These are phyloP conservation scores for Acridotheres tristis DNA, from an alignment of 2,797 vertebrate genomes.

Conservation along the genomic window DNA sequence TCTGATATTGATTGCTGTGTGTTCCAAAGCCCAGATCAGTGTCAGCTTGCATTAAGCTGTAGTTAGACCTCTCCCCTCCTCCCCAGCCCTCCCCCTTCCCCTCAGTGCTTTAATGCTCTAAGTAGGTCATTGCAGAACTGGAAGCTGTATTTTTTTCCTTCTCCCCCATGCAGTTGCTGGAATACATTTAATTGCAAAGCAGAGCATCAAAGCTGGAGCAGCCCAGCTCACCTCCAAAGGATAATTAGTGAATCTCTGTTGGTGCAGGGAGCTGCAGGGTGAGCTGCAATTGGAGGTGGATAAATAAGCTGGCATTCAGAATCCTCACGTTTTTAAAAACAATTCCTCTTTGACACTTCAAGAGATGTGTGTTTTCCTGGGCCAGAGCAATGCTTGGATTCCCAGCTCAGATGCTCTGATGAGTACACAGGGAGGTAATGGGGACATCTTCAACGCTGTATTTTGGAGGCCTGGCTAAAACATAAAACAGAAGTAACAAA, in stretches of 20 bases:
- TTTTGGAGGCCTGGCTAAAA: background rate
- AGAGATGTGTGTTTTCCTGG: background rate
- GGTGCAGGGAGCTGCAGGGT: background rate
- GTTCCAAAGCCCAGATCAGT: conserved; percentile 18
- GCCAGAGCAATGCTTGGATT: background rate
- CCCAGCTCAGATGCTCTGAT: background rate
- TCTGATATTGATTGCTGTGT: conserved; percentile 25
- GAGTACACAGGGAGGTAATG: too few species aligned
- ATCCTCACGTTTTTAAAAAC: background rate
- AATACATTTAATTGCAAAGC: conserved; percentile 61
- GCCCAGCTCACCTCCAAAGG: conserved; percentile 39
- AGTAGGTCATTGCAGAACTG: conserved; percentile 72
- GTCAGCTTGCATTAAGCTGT: conserved; percentile 57
- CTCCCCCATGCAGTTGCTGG: conserved; percentile 44
- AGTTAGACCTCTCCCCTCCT: conserved; percentile 13
- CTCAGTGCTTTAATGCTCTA: conserved; percentile 28
- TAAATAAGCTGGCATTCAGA: background rate
- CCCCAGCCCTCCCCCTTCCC: background rate
- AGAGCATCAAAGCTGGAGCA: conserved; percentile 49
- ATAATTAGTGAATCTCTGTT: conserved; percentile 41
- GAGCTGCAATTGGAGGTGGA: background rate
- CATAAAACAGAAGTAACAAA: background rate
- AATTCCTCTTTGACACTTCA: background rate
- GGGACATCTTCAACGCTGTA: background rate
- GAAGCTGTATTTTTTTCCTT: conserved; percentile 46